Conservation (phyloP, 2,113 vertebrate species). For the Climacteris rufus region DNA sequence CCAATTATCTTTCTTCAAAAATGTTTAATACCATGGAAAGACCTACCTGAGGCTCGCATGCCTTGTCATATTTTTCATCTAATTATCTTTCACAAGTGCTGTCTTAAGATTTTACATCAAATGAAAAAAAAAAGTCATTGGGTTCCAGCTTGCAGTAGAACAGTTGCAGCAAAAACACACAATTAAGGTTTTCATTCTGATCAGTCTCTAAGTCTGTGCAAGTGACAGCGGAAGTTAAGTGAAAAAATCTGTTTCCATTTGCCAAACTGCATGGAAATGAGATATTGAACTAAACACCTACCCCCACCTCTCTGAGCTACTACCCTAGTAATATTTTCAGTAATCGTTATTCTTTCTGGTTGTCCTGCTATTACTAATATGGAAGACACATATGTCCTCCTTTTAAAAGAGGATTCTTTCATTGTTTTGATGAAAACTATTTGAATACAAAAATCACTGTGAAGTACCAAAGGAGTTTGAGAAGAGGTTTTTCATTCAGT, state of each 20-base stretch:
- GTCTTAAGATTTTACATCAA: neutral
- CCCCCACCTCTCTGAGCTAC: neutral
- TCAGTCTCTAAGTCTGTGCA: neutral
- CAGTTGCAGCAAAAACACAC: neutral
- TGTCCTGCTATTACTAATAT: neutral
- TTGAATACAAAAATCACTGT: neutral
- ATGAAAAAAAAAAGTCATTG: neutral
- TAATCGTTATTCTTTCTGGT: neutral
- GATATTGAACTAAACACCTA: neutral
- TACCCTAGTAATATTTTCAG: neutral
- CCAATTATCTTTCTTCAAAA: neutral
- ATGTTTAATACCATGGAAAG: neutral
- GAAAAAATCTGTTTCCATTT: constrained; percentile 38
- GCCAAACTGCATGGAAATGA: neutral
- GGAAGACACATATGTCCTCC: neutral
- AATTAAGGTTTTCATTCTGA: constrained; percentile 39
- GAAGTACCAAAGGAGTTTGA: neutral
- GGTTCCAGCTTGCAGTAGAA: neutral
- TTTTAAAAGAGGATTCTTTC: neutral
- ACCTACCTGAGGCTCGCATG: neutral
- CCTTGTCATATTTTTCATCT: constrained; percentile 23
- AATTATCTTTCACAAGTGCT: constrained; percentile 11
- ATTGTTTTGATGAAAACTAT: neutral
- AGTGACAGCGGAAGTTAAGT: constrained; percentile 16
- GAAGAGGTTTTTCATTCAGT: neutral